These are phyloP conservation scores for Acleris holmiana DNA, from an alignment of 2,888 invertebrate genomes.

Conservation along the genomic window DNA sequence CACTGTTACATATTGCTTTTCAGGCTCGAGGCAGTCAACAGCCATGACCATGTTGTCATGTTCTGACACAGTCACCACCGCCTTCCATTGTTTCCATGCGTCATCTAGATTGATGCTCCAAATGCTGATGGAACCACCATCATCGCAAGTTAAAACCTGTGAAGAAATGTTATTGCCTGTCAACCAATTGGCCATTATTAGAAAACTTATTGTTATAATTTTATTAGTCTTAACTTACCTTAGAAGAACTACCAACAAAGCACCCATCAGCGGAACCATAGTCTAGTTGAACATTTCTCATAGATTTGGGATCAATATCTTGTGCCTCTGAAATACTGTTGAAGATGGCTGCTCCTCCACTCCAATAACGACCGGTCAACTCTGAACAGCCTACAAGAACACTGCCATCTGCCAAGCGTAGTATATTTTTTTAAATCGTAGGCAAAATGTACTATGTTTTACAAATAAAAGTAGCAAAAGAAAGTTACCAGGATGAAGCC, in stretches of 20 bases:
- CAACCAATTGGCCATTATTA: too few relatives aligned
- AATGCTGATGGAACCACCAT: constrained; percentile 71
- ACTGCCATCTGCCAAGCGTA: constrained; percentile 65
- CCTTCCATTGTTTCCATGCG: constrained; percentile 67
- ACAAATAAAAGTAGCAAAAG: constrained; percentile 3
- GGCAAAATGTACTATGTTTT: background rate
- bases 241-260: constrained; percentile 65
- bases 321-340: constrained; percentile 55
- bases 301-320: constrained; percentile 49
- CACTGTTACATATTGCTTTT: constrained; percentile 70
- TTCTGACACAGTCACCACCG: constrained; percentile 65
- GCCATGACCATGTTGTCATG: constrained; percentile 70
- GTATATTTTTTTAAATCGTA: too few relatives aligned
- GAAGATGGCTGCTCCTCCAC: constrained; percentile 68
- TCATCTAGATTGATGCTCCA: constrained; percentile 60
- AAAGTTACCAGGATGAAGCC: constrained; percentile 61
- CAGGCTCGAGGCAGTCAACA: constrained; percentile 65
- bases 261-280: constrained; percentile 76
- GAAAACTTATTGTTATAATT: background rate
- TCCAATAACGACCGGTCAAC: constrained; percentile 78
- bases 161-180: constrained; percentile 16
- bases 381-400: constrained; percentile 75
- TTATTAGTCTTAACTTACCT: constrained; percentile 50
- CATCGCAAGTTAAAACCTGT: constrained; percentile 76
- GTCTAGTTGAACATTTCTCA: constrained; percentile 58